These are phyloP conservation scores for Lepidocyrtoides sp. DNA, from an alignment of 2,888 invertebrate species.

Conservation along the genomic window DNA sequence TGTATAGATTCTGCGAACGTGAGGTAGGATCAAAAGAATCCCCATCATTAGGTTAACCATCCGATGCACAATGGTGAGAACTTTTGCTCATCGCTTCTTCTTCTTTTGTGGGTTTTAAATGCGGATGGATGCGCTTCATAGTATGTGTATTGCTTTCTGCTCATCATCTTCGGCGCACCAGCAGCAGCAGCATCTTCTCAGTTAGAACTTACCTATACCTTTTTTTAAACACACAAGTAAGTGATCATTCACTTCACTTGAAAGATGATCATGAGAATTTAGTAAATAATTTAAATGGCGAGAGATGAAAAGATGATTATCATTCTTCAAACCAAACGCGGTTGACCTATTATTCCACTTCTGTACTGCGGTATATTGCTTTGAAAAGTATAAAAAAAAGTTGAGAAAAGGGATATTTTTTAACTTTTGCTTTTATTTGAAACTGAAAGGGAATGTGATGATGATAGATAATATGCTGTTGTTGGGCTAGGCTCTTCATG, in stretches of 20 bases:
- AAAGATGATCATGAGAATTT: not conserved
- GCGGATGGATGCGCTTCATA: not conserved
- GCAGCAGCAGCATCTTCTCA: too few species aligned
- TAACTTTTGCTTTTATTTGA: slow-evolving; percentile 34
- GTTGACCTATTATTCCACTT: slow-evolving; percentile 71
- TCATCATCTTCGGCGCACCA: too few species aligned
- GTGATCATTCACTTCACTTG: not conserved
- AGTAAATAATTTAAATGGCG: not conserved
- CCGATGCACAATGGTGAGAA: slow-evolving; percentile 72
- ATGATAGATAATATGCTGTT: not conserved
- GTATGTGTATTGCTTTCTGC: too few species aligned
- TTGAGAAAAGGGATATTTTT: not conserved
- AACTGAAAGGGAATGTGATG: slow-evolving; percentile 38
- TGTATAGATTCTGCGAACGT: not conserved
- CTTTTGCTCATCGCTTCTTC: slow-evolving; percentile 14
- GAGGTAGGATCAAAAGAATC: not conserved
- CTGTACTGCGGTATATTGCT: not conserved
- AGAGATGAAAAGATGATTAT: slow-evolving; percentile 44
- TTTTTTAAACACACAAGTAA: too few species aligned
- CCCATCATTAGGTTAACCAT: slow-evolving; percentile 66
- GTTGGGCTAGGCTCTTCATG: not conserved
- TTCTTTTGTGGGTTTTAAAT: slow-evolving; percentile 21
- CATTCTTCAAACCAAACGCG: slow-evolving; percentile 10
- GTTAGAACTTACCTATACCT: not conserved
- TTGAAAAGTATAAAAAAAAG: too few species aligned